Percentiles rank a stretch among this genome's conserved stretches.
These are phyloP conservation scores for Drosophila kuntzei DNA, from an alignment of 2,888 invertebrate species.

Conservation along the genomic window DNA sequence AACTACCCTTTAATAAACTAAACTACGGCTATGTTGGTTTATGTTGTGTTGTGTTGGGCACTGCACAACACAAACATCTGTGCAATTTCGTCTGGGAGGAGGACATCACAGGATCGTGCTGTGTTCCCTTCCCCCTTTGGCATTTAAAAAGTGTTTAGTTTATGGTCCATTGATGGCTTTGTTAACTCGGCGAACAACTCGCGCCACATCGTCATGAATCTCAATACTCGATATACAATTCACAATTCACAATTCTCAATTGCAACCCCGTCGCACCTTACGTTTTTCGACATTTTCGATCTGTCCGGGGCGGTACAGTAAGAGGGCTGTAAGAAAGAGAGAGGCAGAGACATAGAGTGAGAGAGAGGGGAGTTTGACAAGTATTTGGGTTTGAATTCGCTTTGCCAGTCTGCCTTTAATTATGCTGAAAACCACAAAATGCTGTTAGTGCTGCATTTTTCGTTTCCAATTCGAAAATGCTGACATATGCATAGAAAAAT, in stretches of 20 bases:
- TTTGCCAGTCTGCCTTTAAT: slow-evolving; percentile 78
- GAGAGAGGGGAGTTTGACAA: neutral
- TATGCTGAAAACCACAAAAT: slow-evolving; percentile 83
- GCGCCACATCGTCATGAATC: slow-evolving; percentile 56
- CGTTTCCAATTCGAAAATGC: slow-evolving; percentile 81
- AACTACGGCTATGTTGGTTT: slow-evolving; percentile 11
- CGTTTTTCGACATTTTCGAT: slow-evolving; percentile 84
- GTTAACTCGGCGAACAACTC: slow-evolving; percentile 82
- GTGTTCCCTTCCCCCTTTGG: slow-evolving; percentile 16
- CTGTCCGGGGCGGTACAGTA: slow-evolving; percentile 76
- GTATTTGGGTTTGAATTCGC: slow-evolving; percentile 7
- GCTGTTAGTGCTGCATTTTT: slow-evolving; percentile 81
- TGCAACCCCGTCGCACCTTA: slow-evolving; percentile 75
- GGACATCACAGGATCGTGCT: slow-evolving; percentile 41
- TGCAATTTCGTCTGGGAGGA: slow-evolving; percentile 65
- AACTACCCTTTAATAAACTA: slow-evolving; percentile 85
- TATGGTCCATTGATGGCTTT: slow-evolving; percentile 85
- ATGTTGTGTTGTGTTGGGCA: slow-evolving; percentile 34
- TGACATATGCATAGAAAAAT: slow-evolving; percentile 84
- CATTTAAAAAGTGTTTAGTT: slow-evolving; percentile 85
- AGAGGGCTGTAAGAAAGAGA: neutral
- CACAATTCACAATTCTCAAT: slow-evolving; percentile 44
- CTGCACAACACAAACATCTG: slow-evolving; percentile 74
- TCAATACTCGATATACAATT: slow-evolving; percentile 36
- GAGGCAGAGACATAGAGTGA: neutral